Evolutionary conservation across 2,797 vertebrate genomes (phyloP), one percentile per base, ranked within the genome.

Genomic region (Danio choprae): DNA sequence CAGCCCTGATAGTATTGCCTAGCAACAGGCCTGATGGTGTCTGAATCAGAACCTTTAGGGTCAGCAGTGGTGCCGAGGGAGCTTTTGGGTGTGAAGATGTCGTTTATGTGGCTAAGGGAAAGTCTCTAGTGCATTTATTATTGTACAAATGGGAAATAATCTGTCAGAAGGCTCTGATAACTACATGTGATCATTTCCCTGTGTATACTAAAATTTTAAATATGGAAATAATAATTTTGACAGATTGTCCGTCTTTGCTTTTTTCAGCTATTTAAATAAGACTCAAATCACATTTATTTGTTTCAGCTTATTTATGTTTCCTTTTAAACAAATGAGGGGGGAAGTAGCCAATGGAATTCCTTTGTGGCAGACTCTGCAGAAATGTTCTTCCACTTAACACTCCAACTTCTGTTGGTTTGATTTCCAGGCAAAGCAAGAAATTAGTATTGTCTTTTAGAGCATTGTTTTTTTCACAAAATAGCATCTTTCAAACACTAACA

Each of bases 1-100:
- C 92, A 94, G 90, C 92, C 81, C 81, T 90, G 92, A 88, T 2
- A 87, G 56, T 81, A 91, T 92, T 90, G 81, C 87, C 63, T 95
- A 91, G 91, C 92, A 96, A 92, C 94, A 86, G 59, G 60, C 79
- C 73, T 89, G 89, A 88, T 89, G 91, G 88, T 84, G 87, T 85
- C 83, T 84, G 38, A 64, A 83, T 83, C 77, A 78, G 36, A 81
- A 75, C 86, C 81, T 51, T 70, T 60, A 51, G 77, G 68, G 83
- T 77, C 70, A 65, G 73, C 62, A 65, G 16, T 74, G 81, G 81
- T 85, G 77, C 83, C 83, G 64, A 80, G 75, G 85, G 71, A 90
- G 81, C 82, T 62, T 81, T 77, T 74, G 86, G 83, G 85, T 78
- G 11, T 84, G 84, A 89, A 88, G 74, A 83, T 77, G 69, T 80